Base-by-base conservation (phyloP, 2,888 invertebrate genomes). In the Caenorhabditis sulstoni region DNA sequence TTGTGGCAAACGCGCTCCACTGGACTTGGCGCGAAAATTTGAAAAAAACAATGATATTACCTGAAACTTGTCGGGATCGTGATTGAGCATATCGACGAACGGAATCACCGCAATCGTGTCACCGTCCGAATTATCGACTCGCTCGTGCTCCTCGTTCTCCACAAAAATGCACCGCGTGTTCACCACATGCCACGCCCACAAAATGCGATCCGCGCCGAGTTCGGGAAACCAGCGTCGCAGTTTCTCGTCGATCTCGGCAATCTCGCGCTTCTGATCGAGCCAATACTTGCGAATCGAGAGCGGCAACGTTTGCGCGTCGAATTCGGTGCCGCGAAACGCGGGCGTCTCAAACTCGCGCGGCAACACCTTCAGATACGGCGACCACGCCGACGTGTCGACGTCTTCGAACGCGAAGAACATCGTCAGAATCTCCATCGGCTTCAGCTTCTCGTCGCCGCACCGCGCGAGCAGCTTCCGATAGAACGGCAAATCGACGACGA, bases 161-260 rank as follows among this genome's bases (percentile, higher is more conserved):
- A 81, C 78, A 39, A 79, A 85, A 29, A 85, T 82, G 57, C 85
- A 85, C 11, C 85, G 74, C 0, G 90, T 90, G 79, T 90, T 90
- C 5, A 90, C 89, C 8, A 88, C 82, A 65, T 90, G 89, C 90
- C 90, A 90, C 35, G 89, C 89, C 89, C 89, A 90, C 1, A 85
- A 37, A 53, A 81, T 70, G 41, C 70, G 77, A 16, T 81, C 71
- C 4, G 45, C 47, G 5, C 18, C 22, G 41, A 85, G 55, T 45
- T 81, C 53, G 5, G 83, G 79, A 9, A 70, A 65, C 12, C 81
- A 41, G 11, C 39, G 35, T 3, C 50, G 37, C 22, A 82, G 49
- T 47, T 83, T 83, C 45, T 53, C 65, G 1, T 62, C 65, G 9
- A 79, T 73, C 0, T 50, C 59, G 1, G 45, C 37, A 18, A 83